Evolutionary conservation across 2,113 vertebrate genomes (phyloP).

Genomic region (Nycticebus coucang): DNA sequence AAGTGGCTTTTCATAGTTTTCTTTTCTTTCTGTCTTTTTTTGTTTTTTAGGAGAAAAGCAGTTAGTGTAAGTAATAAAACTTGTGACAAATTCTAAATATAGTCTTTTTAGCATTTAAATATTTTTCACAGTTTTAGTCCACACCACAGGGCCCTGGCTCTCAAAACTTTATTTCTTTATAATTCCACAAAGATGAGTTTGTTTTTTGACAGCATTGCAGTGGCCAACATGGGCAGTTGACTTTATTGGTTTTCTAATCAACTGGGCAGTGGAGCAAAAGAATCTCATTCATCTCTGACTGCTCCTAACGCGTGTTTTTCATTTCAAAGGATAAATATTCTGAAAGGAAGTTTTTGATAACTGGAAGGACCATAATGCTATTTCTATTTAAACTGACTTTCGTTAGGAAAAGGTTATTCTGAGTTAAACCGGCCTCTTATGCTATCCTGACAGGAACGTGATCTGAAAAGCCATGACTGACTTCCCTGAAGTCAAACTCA

Average conservation of each 20-base stretch:
- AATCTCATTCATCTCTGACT: not conserved
- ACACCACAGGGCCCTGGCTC: not conserved
- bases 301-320: not conserved
- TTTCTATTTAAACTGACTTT: constrained; percentile 17
- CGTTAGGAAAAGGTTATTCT: not conserved
- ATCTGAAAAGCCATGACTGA: not conserved
- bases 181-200: constrained; percentile 2
- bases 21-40: not conserved
- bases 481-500: constrained; percentile 7
- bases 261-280: not conserved
- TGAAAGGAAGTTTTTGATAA: not conserved
- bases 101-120: not conserved
- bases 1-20: not conserved
- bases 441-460: not conserved
- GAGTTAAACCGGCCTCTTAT: not conserved
- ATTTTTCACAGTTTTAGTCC: not conserved
- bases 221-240: not conserved
- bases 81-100: constrained; percentile 16
- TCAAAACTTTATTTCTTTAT: not conserved
- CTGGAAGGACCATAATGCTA: not conserved
- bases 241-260: not conserved
- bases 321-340: constrained; percentile 28
- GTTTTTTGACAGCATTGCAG: not conserved
- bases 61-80: not conserved
- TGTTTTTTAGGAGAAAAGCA: constrained; percentile 33